phyloP scores from a whole-genome alignment of 2,797 vertebrate genomes.

The Argya squamiceps region DNA sequence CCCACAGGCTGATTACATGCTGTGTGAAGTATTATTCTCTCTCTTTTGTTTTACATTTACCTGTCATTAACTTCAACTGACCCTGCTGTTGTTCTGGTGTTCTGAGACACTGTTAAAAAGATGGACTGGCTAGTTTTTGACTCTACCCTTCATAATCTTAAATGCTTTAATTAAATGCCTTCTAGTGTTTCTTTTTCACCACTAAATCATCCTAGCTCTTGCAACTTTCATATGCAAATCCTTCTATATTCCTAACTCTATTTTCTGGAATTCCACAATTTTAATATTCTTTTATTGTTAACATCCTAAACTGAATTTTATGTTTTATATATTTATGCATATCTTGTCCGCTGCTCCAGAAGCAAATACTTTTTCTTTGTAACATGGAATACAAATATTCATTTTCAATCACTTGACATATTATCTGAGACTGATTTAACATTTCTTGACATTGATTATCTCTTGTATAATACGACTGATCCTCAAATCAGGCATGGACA shows the following conservation, averaged over 20 bases:
- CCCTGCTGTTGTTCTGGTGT: constrained; percentile 63
- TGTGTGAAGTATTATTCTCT: constrained; percentile 67
- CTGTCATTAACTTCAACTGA: constrained; percentile 74
- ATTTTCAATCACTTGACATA: neutral
- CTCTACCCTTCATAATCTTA: constrained; percentile 64
- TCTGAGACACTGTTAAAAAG: constrained; percentile 66
- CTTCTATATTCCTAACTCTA: neutral
- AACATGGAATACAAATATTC: neutral
- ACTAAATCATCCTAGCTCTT: constrained; percentile 49
- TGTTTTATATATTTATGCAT: neutral
- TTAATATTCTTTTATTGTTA: neutral
- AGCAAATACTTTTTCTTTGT: neutral
- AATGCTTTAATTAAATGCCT: constrained; percentile 73
- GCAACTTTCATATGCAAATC: constrained; percentile 8
- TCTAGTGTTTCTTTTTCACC: constrained; percentile 37
- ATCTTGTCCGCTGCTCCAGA: neutral
- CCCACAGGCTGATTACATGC: constrained; percentile 70
- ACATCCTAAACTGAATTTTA: neutral
- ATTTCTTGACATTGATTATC: neutral
- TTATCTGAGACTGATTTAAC: neutral
- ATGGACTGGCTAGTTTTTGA: constrained; percentile 66
- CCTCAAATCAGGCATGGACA: neutral
- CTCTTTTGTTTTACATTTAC: constrained; percentile 75
- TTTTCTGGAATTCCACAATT: neutral
- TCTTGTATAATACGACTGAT: neutral